These are phyloP conservation scores for Venturia canescens DNA, from an alignment of 1,140 invertebrate species.

Conservation along the genomic window DNA sequence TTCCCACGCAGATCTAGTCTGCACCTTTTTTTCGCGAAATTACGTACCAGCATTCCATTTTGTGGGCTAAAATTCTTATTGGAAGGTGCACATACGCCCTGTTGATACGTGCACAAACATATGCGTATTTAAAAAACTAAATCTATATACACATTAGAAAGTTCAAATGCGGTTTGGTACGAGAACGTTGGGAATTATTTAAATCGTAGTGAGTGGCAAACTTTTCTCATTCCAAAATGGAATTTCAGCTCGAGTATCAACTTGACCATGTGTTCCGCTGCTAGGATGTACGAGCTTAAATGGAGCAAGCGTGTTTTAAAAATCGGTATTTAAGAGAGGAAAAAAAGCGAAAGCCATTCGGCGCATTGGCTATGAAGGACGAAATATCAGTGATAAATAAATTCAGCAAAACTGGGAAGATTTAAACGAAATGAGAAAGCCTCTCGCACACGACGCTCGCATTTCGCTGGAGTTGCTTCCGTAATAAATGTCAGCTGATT, in stretches of 20 bases:
- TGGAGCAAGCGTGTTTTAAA: not conserved
- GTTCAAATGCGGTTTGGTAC: not conserved
- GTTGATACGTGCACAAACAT: too few species aligned
- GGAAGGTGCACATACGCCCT: not conserved
- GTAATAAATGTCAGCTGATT: too few species aligned
- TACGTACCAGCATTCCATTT: slow-evolving; percentile 5
- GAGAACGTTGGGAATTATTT: slow-evolving; percentile 14
- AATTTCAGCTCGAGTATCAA: not conserved
- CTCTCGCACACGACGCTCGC: too few species aligned
- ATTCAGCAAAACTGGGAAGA: not conserved
- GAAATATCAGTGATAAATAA: not conserved
- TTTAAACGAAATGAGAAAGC: not conserved
- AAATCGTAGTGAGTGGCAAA: slow-evolving; percentile 15
- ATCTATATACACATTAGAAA: not conserved
- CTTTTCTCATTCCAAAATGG: slow-evolving; percentile 17
- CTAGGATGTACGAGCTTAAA: not conserved
- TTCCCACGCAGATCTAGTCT: not conserved
- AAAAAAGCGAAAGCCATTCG: not conserved
- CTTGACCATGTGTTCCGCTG: not conserved
- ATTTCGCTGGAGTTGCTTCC: too few species aligned
- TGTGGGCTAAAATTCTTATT: slow-evolving; percentile 10
- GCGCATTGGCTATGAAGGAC: not conserved
- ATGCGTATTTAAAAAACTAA: too few species aligned
- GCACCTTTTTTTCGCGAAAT: slow-evolving; percentile 14
- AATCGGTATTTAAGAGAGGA: not conserved